phyloP scores from a whole-genome alignment of 2,888 invertebrate genomes.

The Sminthurides aquaticus region DNA sequence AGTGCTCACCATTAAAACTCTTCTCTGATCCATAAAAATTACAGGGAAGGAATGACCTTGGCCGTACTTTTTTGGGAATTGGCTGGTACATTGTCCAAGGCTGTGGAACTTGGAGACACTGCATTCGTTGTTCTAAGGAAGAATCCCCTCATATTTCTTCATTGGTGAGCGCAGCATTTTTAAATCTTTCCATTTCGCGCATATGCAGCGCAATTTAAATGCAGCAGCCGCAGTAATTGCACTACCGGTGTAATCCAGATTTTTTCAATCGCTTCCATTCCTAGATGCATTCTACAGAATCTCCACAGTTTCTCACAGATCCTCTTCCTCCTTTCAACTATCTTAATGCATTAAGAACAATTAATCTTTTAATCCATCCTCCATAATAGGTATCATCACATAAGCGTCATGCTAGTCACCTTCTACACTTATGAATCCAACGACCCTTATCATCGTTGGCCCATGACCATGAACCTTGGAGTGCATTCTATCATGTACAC shows the following conservation, averaged over 20 bases:
- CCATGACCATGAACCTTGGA: slow-evolving; percentile 36
- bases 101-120: slow-evolving; percentile 35
- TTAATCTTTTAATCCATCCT: no score
- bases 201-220: not conserved
- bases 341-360: no score
- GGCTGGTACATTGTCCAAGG: slow-evolving; percentile 31
- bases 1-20: not conserved
- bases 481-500: slow-evolving; percentile 38
- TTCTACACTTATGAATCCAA: slow-evolving; percentile 33
- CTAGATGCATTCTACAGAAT: no score
- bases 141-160: slow-evolving; percentile 32
- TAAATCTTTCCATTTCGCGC: no score
- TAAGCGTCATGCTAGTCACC: slow-evolving; percentile 35
- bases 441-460: slow-evolving; percentile 38
- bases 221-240: no score
- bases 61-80: slow-evolving; percentile 36
- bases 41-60: slow-evolving; percentile 31
- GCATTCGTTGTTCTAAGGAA: slow-evolving; percentile 33
- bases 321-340: no score
- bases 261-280: no score
- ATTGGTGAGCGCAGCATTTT: slow-evolving; percentile 24
- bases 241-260: no score
- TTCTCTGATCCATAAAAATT: not conserved
- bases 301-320: no score
- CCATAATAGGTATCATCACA: slow-evolving; percentile 40